phyloP scores from a whole-genome alignment of 2,888 invertebrate genomes.

The Drosophila bunnanda region DNA sequence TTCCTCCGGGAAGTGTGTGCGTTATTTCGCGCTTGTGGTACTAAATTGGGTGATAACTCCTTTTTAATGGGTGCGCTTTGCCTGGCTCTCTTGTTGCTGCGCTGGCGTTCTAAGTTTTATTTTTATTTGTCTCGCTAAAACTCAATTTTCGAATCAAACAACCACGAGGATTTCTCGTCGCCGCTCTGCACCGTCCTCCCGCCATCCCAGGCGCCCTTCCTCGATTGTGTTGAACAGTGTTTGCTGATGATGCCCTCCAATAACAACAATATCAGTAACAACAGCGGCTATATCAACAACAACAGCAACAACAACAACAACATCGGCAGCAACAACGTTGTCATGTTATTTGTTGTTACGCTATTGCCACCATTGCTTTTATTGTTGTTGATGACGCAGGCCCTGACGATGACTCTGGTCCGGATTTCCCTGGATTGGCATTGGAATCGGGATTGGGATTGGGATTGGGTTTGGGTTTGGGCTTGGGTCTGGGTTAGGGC shows the following conservation, averaged over 20 bases:
- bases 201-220: slow-evolving; percentile 3
- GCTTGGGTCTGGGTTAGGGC: background rate
- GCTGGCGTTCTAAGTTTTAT: slow-evolving; percentile 68
- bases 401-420: slow-evolving; percentile 23
- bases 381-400: slow-evolving; percentile 58
- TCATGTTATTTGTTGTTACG: slow-evolving; percentile 54
- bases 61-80: slow-evolving; percentile 70
- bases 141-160: slow-evolving; percentile 81
- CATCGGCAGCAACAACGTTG: slow-evolving; percentile 43
- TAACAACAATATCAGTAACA: slow-evolving; percentile 28
- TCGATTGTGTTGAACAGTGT: slow-evolving; percentile 48
- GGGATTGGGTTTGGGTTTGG: background rate
- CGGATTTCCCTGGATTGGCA: slow-evolving; percentile 19
- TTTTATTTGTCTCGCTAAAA: slow-evolving; percentile 79
- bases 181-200: slow-evolving; percentile 18
- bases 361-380: slow-evolving; percentile 55
- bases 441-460: slow-evolving; percentile 13
- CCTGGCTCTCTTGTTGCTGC: slow-evolving; percentile 37
- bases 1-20: slow-evolving; percentile 84
- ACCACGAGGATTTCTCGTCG: slow-evolving; percentile 71
- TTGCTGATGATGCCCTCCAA: slow-evolving; percentile 63
- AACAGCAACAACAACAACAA: slow-evolving; percentile 5
- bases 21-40: slow-evolving; percentile 73
- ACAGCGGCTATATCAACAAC: slow-evolving; percentile 19
- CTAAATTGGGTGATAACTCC: slow-evolving; percentile 79